A percentile compares a stretch with the other conserved stretches of the same genome.
These are phyloP conservation scores for Taenioides sp. DNA, from an alignment of 2,797 vertebrate genomes.

Conservation along the genomic window DNA sequence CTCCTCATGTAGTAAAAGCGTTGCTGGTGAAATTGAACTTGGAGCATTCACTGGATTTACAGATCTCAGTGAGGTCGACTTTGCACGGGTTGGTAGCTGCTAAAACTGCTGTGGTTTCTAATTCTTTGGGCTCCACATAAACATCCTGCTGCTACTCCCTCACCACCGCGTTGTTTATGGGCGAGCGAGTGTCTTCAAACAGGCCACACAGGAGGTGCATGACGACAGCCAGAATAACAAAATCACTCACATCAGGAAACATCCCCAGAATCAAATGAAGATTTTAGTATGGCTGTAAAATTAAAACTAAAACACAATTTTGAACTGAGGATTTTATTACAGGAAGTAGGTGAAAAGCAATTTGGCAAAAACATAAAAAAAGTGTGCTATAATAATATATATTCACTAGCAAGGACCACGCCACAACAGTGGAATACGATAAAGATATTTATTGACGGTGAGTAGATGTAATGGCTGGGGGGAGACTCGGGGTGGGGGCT, in stretches of 20 bases:
- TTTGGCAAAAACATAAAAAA: not conserved
- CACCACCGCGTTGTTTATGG: conserved; percentile 57
- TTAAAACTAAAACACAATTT: not conserved
- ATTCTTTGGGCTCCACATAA: conserved; percentile 69
- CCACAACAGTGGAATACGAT: too few relatives aligned
- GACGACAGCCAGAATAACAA: conserved; percentile 15
- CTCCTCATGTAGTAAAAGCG: conserved; percentile 42
- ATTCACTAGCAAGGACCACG: too few relatives aligned
- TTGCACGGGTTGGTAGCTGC: conserved; percentile 16
- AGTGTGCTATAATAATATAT: too few relatives aligned
- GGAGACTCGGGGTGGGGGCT: too few relatives aligned
- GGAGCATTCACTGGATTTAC: conserved; percentile 24
- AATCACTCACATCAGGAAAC: conserved; percentile 13
- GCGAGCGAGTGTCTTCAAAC: conserved; percentile 54
- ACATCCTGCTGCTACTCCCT: conserved; percentile 70
- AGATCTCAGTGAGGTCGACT: conserved; percentile 11
- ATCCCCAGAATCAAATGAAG: conserved; percentile 28
- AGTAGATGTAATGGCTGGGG: too few relatives aligned
- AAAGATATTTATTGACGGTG: too few relatives aligned
- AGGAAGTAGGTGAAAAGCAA: not conserved
- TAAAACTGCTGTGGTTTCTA: conserved; percentile 52
- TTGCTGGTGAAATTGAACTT: conserved; percentile 27
- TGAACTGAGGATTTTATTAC: not conserved
- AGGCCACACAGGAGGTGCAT: conserved; percentile 65
- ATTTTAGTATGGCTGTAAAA: not conserved